Evolutionary conservation across 1,140 invertebrate species (phyloP).

Genomic region (Anoplophora glabripennis): DNA sequence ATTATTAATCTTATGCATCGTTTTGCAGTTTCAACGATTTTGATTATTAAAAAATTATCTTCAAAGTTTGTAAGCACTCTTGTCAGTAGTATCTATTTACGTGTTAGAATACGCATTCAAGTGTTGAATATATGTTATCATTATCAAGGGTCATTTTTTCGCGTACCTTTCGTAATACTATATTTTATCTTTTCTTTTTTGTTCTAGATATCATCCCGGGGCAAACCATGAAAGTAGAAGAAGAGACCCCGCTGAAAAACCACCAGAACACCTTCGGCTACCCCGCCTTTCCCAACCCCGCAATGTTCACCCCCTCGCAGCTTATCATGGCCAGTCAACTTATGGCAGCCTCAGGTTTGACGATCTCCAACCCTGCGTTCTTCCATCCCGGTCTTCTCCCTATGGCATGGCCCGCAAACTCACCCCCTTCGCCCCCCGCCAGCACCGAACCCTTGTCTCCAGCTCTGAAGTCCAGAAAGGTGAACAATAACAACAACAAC

Average conservation of each 20-base stretch:
- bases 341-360: conserved; percentile 52
- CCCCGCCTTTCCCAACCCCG: conserved; percentile 59
- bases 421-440: conserved; percentile 46
- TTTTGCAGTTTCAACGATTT: too few relatives aligned
- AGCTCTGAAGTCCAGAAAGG: conserved; percentile 45
- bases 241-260: conserved; percentile 36
- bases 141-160: background rate
- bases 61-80: too few relatives aligned
- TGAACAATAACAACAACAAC: conserved; percentile 50
- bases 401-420: conserved; percentile 41
- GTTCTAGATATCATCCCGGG: conserved; percentile 34
- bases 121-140: too few relatives aligned
- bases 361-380: conserved; percentile 52
- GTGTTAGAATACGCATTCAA: too few relatives aligned
- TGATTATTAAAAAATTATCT: too few relatives aligned
- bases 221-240: conserved; percentile 40
- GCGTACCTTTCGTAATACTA: background rate
- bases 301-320: conserved; percentile 53
- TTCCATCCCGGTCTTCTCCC: conserved; percentile 54
- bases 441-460: conserved; percentile 40
- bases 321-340: conserved; percentile 55
- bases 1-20: too few relatives aligned
- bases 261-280: conserved; percentile 38
- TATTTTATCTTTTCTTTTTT: conserved; percentile 10
- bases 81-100: too few relatives aligned